phyloP scores from a whole-genome alignment of 2,113 vertebrate species.

The Myxocyprinus asiaticus region DNA sequence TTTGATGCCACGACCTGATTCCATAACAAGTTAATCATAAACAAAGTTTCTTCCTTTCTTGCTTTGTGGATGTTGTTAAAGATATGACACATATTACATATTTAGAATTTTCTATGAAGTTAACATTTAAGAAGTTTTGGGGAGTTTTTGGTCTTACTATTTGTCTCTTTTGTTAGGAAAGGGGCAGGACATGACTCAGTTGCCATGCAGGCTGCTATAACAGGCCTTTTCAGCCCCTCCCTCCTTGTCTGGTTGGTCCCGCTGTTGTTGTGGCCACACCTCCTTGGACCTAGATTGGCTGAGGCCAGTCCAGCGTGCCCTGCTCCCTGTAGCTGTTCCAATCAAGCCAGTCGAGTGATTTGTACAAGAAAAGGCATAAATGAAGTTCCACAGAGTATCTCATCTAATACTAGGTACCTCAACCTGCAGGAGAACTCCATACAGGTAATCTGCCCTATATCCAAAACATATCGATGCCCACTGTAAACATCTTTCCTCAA shows the following conservation, averaged over 20 bases:
- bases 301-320: constrained; percentile 83
- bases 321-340: constrained; percentile 87
- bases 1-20: constrained; percentile 41
- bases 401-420: constrained; percentile 96
- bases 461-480: background rate
- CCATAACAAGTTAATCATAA: constrained; percentile 21
- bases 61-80: background rate
- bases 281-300: constrained; percentile 74
- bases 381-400: constrained; percentile 89
- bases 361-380: constrained; percentile 88
- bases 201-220: constrained; percentile 83
- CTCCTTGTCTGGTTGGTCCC: constrained; percentile 75
- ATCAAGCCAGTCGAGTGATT: constrained; percentile 94
- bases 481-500: background rate
- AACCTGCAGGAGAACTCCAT: constrained; percentile 92
- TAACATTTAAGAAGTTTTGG: background rate
- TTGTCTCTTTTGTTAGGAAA: constrained; percentile 68
- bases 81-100: background rate
- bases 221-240: constrained; percentile 76
- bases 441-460: constrained; percentile 16
- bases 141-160: constrained; percentile 22
- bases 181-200: constrained; percentile 82
- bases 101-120: background rate
- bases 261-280: constrained; percentile 73
- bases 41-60: background rate